Evolutionary conservation across 2,113 vertebrate species (phyloP).

Genomic region (Eublepharis macularius): DNA sequence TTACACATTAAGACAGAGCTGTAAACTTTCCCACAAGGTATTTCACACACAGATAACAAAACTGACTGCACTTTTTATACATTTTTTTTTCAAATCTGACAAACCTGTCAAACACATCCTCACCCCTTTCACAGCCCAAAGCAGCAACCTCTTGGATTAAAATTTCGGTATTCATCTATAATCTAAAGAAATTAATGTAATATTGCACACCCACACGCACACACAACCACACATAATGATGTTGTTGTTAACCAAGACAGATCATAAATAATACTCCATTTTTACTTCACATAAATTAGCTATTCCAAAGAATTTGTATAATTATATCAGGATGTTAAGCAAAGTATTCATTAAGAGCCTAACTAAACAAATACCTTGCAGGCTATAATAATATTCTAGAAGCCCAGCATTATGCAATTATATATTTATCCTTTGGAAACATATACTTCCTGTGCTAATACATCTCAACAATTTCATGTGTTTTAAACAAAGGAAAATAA

Average conservation of each 20-base stretch:
- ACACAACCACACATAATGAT: background rate
- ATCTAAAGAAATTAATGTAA: constrained; percentile 25
- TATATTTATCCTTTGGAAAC: constrained; percentile 33
- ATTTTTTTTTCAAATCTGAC: constrained; percentile 58
- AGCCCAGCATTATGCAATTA: constrained; percentile 31
- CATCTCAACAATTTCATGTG: constrained; percentile 23
- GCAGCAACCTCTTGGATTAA: constrained; percentile 55
- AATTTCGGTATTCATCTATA: constrained; percentile 28
- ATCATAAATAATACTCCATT: constrained; percentile 45
- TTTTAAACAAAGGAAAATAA: constrained; percentile 28
- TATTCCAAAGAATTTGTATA: constrained; percentile 26
- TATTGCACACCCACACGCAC: background rate
- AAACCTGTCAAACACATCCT: constrained; percentile 60
- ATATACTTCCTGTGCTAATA: constrained; percentile 39
- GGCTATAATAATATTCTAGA: constrained; percentile 39
- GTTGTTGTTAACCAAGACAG: constrained; percentile 28
- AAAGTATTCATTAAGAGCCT: constrained; percentile 34
- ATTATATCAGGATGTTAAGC: constrained; percentile 39
- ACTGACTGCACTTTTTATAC: constrained; percentile 59
- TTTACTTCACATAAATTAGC: constrained; percentile 24
- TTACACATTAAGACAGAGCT: constrained; percentile 60
- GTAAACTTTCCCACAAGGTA: constrained; percentile 53
- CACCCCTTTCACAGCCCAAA: constrained; percentile 64
- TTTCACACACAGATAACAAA: constrained; percentile 63
- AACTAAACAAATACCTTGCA: constrained; percentile 33